Evolutionary conservation across 2,888 invertebrate genomes (phyloP), one percentile per base, ranked within the genome.

Genomic region (Cataglyphis rosenhaueri): DNA sequence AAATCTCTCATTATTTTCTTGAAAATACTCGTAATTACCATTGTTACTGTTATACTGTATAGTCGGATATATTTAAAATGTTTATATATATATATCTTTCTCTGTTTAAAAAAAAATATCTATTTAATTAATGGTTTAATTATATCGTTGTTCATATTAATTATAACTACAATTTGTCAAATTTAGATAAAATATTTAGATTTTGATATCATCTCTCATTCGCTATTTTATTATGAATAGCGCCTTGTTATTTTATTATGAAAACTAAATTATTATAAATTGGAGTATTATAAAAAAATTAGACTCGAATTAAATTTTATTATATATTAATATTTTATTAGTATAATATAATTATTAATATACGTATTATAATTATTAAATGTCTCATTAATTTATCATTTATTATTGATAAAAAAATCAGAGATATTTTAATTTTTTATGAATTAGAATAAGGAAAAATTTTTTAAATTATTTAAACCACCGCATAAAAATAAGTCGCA

Each of bases 1-100:
- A 41, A 41, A 64, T 38, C 15, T 21, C 10, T 41, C 41, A 41
- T 21, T 64, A 41, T 41, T 41, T 10, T 62, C n/a, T 21, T 5
- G 35, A 74, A 59, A 38, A 35, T 70, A 35, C 15, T 57, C 12
- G 12, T 25, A 57, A 12, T 21, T 21, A 44, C 15, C 10, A 15
- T 41, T 32, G 6, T 32, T 32, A 48, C 2, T 48, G 8, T 52
- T 52, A n/a, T 2, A 6, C n/a, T 18, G 44, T 70, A 18, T 18
- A 55, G 10, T 10, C n/a, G 6, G 6, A 35, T 62, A 61, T 44
- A 61, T 44, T 74, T 35, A 74, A 62, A 52, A 18, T 52, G n/a
- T 18, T 52, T 8, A 52, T 52, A n/a, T 8, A 52, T 52, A n/a
- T 25, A 25, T 25, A 25, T 25, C 1, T 29, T 10, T 38, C 38